Conservation (phyloP, 2,797 vertebrate species). For the Lycodopsis pacificus region DNA sequence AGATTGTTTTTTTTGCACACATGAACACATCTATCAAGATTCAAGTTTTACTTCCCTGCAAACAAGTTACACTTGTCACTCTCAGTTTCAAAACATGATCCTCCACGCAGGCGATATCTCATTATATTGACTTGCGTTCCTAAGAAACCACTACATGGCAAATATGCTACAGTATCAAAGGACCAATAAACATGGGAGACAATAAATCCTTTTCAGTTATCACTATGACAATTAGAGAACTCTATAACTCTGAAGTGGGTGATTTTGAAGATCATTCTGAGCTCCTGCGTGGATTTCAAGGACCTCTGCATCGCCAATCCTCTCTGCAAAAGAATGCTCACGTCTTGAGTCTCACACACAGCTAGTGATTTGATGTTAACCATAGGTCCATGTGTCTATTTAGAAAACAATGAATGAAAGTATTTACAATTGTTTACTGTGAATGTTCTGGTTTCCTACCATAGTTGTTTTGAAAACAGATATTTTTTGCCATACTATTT, state of each 20-base stretch:
- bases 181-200: not conserved
- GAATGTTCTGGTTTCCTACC: not conserved
- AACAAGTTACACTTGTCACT: not conserved
- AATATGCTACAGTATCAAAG: not conserved
- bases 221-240: not conserved
- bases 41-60: not conserved
- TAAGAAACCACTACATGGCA: not conserved
- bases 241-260: not conserved
- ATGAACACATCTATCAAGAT: not conserved
- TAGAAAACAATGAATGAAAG: not conserved
- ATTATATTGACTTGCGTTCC: not conserved
- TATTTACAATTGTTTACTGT: not conserved
- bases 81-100: conserved; percentile 2
- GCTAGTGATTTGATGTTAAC: not conserved
- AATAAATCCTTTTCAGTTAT: not conserved
- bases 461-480: not conserved
- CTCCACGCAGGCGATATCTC: not conserved
- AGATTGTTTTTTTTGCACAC: not conserved
- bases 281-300: conserved; percentile 68
- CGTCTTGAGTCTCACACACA: not conserved
- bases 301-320: conserved; percentile 81
- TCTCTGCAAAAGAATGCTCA: conserved; percentile 66
- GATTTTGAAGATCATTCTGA: conserved; percentile 9
- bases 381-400: not conserved
- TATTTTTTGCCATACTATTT: not conserved